phyloP scores from a whole-genome alignment of 2,888 invertebrate genomes.

The Euzophera pinguis region DNA sequence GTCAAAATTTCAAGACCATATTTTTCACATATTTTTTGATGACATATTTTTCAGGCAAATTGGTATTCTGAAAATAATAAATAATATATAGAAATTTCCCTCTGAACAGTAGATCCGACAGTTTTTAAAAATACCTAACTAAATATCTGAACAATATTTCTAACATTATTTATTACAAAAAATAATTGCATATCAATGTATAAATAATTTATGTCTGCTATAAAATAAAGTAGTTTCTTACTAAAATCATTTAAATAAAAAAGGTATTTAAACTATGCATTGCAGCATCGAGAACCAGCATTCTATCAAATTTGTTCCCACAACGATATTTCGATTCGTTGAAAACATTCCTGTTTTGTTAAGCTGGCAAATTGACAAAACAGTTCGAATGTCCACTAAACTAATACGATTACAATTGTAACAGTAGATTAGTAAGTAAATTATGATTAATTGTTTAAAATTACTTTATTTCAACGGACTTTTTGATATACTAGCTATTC shows the following conservation, averaged over 20 bases:
- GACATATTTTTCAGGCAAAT: no score
- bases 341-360: neutral
- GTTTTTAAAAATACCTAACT: no score
- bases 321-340: neutral
- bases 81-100: no score
- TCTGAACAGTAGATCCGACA: no score
- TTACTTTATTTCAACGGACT: no score
- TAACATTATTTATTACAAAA: neutral
- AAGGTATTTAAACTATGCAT: neutral
- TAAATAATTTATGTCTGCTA: neutral
- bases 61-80: no score
- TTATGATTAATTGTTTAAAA: neutral
- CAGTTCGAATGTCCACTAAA: neutral
- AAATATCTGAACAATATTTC: neutral
- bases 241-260: neutral
- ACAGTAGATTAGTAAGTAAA: neutral
- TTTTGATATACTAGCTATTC: no score
- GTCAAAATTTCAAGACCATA: no score
- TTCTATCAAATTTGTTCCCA: neutral
- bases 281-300: neutral
- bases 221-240: neutral
- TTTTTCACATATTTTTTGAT: no score
- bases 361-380: neutral
- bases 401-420: neutral
- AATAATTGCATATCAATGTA: neutral